Conservation (phyloP, 2,888 invertebrate species). For the Baronia brevicornis region DNA sequence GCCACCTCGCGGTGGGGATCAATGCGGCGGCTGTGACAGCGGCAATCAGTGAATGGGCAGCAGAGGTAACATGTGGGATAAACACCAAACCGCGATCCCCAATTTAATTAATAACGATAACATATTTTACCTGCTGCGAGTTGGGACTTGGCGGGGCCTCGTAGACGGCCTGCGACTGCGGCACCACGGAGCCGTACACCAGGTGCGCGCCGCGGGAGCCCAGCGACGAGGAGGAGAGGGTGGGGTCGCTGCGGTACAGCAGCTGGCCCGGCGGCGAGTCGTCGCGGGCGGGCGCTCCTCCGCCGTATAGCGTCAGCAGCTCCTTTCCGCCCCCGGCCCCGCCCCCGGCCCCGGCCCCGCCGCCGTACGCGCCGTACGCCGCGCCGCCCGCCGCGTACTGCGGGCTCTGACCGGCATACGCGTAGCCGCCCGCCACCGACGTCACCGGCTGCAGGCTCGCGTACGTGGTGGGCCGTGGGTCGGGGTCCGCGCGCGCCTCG, state of each 20-base stretch:
- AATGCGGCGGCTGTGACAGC: no score
- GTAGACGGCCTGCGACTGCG: constrained; percentile 63
- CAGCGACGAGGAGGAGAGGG: constrained; percentile 78
- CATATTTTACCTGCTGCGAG: constrained; percentile 72
- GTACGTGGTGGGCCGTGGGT: constrained; percentile 68
- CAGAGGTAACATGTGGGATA: no score
- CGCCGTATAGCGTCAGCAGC: constrained; percentile 19
- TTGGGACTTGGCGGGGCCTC: constrained; percentile 76
- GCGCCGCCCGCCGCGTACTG: constrained; percentile 54
- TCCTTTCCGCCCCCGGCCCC: constrained; percentile 29
- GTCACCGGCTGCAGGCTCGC: constrained; percentile 80
- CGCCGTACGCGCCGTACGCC: constrained; percentile 27
- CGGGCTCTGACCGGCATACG: constrained; percentile 49
- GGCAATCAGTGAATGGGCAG: no score
- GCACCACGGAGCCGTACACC: constrained; percentile 61
- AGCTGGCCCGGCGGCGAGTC: constrained; percentile 75
- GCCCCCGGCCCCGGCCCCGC: constrained; percentile 33
- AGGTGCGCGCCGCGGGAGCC: constrained; percentile 66
- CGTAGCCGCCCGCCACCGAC: constrained; percentile 59
- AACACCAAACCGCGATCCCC: no score
- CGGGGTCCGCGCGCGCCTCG: constrained; percentile 54
- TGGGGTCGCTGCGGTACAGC: constrained; percentile 80
- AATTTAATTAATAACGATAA: no score
- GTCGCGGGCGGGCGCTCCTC: constrained; percentile 43
- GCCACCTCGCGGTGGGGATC: no score